phyloP scores from a whole-genome alignment of 2,797 vertebrate genomes.

The Sciurus vulgaris region DNA sequence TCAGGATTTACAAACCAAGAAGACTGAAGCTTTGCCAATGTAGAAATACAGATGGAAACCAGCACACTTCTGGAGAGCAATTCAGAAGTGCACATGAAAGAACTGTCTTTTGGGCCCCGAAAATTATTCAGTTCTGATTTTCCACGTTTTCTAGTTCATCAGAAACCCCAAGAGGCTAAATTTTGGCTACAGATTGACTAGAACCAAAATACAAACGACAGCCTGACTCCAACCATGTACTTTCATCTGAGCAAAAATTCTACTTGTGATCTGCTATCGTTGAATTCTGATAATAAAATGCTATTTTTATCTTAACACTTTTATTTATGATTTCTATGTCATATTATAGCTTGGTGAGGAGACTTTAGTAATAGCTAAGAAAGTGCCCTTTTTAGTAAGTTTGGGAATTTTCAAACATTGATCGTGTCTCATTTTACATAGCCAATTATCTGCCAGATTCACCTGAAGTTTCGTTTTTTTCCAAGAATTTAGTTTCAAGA shows the following conservation, averaged over 20 bases:
- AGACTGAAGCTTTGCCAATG: neutral
- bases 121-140: neutral
- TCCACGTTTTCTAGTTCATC: slow-evolving; percentile 28
- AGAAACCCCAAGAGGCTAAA: slow-evolving; percentile 15
- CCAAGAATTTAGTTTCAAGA: slow-evolving; percentile 67
- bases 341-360: neutral
- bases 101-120: neutral
- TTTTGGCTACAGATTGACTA: slow-evolving; percentile 19
- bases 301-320: slow-evolving; percentile 19
- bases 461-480: slow-evolving; percentile 61
- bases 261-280: slow-evolving; percentile 44
- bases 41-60: neutral
- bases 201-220: slow-evolving; percentile 31
- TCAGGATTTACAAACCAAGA: slow-evolving; percentile 44
- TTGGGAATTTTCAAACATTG: slow-evolving; percentile 47
- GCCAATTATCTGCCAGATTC: neutral
- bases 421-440: neutral
- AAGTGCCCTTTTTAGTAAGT: slow-evolving; percentile 40
- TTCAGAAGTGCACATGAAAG: neutral
- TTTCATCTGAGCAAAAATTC: slow-evolving; percentile 51
- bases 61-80: rapidly evolving
- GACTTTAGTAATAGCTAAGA: neutral
- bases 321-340: neutral
- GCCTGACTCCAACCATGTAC: neutral
- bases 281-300: neutral